A percentile compares a stretch with the other conserved stretches of the same genome.
phyloP scores from a whole-genome alignment of 2,888 invertebrate genomes.

The Drosophila multiciliata region DNA sequence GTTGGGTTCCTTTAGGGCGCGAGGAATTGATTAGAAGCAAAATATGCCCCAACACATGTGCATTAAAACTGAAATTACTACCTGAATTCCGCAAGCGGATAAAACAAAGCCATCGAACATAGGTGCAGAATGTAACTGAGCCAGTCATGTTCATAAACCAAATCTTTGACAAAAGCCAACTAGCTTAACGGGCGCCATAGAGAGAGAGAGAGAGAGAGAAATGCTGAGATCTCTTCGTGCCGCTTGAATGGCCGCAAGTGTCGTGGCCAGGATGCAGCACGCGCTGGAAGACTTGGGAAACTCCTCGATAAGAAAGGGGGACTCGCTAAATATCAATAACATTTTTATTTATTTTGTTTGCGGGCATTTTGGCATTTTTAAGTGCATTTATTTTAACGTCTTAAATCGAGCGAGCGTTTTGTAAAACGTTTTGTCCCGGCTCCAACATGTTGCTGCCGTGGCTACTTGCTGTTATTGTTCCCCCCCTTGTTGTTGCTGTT shows the following conservation, averaged over 20 bases:
- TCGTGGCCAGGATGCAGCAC: conserved; percentile 70
- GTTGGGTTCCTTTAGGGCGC: conserved; percentile 45
- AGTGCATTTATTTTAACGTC: conserved; percentile 80
- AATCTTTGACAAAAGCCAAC: conserved; percentile 72
- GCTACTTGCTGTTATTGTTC: conserved; percentile 22
- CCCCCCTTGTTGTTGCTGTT: conserved; percentile 47
- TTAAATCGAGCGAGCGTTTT: conserved; percentile 73
- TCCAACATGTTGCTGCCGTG: conserved; percentile 29
- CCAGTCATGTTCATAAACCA: conserved; percentile 66
- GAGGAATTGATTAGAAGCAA: conserved; percentile 60
- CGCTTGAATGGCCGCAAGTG: conserved; percentile 68
- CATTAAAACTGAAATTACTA: conserved; percentile 76
- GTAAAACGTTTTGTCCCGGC: conserved; percentile 72
- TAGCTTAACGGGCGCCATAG: conserved; percentile 68
- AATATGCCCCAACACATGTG: conserved; percentile 53
- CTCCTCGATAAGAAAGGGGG: conserved; percentile 4
- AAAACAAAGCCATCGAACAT: conserved; percentile 55
- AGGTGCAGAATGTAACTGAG: conserved; percentile 30
- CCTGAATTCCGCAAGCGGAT: conserved; percentile 75
- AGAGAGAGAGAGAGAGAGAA: conserved; percentile 18
- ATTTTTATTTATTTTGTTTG: conserved; percentile 80
- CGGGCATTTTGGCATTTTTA: conserved; percentile 80
- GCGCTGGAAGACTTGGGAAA: conserved; percentile 35
- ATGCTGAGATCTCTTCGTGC: conserved; percentile 42
- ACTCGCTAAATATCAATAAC: conserved; percentile 79